These are phyloP conservation scores for Antigone vipio DNA, from an alignment of 2,113 vertebrate species.

Conservation along the genomic window DNA sequence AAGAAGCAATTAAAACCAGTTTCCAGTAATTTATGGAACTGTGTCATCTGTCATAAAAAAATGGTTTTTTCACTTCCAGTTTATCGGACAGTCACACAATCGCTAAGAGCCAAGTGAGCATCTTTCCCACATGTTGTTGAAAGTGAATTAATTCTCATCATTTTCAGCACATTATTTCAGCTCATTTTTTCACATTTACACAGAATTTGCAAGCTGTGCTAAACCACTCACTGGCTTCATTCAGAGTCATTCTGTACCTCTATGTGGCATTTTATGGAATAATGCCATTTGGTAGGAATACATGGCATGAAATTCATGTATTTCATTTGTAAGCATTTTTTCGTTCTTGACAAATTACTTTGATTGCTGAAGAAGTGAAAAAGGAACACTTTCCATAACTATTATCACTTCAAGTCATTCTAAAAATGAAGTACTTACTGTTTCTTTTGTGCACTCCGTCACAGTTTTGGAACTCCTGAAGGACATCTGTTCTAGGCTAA, in stretches of 20 bases:
- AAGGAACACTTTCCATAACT: background rate
- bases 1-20: background rate
- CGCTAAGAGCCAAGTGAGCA: background rate
- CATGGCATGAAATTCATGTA: background rate
- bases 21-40: background rate
- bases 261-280: background rate
- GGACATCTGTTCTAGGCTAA: background rate
- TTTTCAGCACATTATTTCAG: background rate
- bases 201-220: background rate
- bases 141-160: background rate
- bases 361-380: background rate
- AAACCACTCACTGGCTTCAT: background rate
- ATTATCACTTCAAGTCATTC: background rate
- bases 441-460: background rate
- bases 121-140: background rate
- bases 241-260: background rate
- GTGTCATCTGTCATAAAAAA: background rate
- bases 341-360: background rate
- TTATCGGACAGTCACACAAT: background rate
- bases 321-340: constrained; percentile 12
- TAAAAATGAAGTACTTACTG: background rate
- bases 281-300: background rate
- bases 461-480: background rate
- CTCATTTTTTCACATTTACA: background rate
- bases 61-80: background rate